Conservation (phyloP, 1,140 invertebrate species). For the Plutomurus gul region DNA sequence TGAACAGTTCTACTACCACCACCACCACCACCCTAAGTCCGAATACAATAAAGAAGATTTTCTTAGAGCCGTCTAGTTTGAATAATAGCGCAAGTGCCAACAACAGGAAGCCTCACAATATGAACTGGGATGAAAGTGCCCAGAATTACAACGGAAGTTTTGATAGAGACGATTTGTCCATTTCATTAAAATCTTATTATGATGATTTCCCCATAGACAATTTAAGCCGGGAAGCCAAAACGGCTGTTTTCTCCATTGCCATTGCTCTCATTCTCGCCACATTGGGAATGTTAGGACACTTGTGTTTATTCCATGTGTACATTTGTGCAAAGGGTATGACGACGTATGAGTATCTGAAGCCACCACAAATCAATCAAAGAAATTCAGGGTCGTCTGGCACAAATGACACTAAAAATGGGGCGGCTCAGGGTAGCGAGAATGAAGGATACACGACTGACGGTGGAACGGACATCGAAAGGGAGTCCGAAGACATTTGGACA, state of each 20-base stretch:
- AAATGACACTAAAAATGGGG: background rate
- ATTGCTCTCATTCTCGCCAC: slow-evolving; percentile 74
- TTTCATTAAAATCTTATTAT: background rate
- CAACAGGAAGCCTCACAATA: background rate
- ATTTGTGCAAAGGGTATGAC: slow-evolving; percentile 81
- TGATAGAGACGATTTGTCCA: background rate
- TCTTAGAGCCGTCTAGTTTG: background rate
- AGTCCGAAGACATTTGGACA: slow-evolving; percentile 47
- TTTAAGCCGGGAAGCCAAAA: slow-evolving; percentile 35
- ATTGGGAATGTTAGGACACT: slow-evolving; percentile 77
- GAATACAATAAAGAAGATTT: background rate
- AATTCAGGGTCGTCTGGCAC: background rate
- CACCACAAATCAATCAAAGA: background rate
- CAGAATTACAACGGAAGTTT: background rate
- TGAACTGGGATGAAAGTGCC: background rate
- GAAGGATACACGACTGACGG: background rate
- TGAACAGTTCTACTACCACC: background rate
- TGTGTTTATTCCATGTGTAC: slow-evolving; percentile 88
- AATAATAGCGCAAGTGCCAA: background rate
- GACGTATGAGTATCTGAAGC: slow-evolving; percentile 78
- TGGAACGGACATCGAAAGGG: slow-evolving; percentile 24
- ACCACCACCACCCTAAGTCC: background rate
- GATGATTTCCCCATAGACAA: slow-evolving; percentile 2
- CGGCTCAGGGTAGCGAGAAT: background rate
- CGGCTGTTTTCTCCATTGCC: slow-evolving; percentile 66